Evolutionary conservation across 2,797 vertebrate genomes (phyloP).

Genomic region (Jordanella pulchra): DNA sequence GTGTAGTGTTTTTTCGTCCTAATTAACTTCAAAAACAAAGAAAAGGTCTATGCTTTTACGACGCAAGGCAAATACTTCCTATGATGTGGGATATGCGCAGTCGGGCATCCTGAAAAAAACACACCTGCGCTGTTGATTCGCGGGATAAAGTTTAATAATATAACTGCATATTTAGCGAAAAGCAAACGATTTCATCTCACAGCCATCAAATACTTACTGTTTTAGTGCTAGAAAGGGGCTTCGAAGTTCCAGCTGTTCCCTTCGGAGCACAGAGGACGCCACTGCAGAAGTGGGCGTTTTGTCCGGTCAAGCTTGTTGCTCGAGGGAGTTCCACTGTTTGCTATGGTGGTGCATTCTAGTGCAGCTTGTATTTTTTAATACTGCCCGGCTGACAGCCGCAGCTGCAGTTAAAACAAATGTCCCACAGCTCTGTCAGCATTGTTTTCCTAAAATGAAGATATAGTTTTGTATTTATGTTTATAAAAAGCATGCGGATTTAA

Average conservation of each 20-base stretch:
- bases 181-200: neutral
- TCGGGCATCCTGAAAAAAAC: constrained; percentile 40
- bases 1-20: neutral
- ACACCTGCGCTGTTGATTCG: constrained; percentile 49
- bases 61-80: constrained; percentile 3
- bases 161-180: neutral
- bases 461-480: neutral
- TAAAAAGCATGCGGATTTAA: neutral
- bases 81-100: neutral
- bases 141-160: constrained; percentile 43
- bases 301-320: constrained; percentile 63
- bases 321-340: constrained; percentile 32
- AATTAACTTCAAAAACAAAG: neutral
- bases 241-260: neutral
- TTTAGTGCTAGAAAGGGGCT: neutral
- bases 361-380: constrained; percentile 34
- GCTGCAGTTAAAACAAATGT: neutral
- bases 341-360: constrained; percentile 49
- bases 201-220: constrained; percentile 46
- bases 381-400: neutral
- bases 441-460: neutral
- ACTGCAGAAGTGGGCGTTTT: constrained; percentile 24
- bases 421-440: no score
- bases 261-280: neutral
- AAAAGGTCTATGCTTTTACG: neutral